Base-by-base conservation (phyloP, 2,113 vertebrate species). In the Plotosus lineatus region DNA sequence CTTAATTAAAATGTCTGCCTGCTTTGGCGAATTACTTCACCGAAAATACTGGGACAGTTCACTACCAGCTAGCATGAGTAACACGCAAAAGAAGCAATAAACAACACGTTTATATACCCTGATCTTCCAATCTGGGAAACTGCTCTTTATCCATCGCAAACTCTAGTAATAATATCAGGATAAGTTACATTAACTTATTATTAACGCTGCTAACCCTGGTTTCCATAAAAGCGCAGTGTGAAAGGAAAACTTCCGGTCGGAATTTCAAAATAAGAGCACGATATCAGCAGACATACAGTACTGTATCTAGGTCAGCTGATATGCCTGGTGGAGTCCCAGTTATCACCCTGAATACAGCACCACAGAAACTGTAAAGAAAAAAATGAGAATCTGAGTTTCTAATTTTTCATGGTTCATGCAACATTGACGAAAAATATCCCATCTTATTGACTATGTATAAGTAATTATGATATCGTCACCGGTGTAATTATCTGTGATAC, bases 231-330 rank as follows among this genome's bases (percentile, higher is more conserved):
- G n/a, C 56, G 51, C 21, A 55, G 50, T 60, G 6, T 6, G 33
- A 71, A 46, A 9, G 4, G 31, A 11, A 38, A 26, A 78, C 68
- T 42, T 84, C 79, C 79, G n/a, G 56, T 50, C 1, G 0, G 33
- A 9, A 33, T 68, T 50, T 58, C 28, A 78, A 82, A 85, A 78
- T 31, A 85, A 77, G 63, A 78, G 79, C 44, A 33, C 15, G 48
- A 23, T 3, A 51, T 46, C 7, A 17, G 36, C n/a, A 6, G 15
- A 26, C 12, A 19, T 31, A 69, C 11, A n/a, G n/a, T n/a, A n/a
- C n/a, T n/a, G n/a, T n/a, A n/a, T n/a, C n/a, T n/a, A n/a, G n/a
- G n/a, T 46, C 7, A 17, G 36, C n/a, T 6, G 15, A 26, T 21
- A 19, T 31, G 44, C 11, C 12, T 44, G 38, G 65, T 38, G 4